These are phyloP conservation scores for Hylyphantes graminicola DNA, from an alignment of 1,140 invertebrate species.

Conservation along the genomic window DNA sequence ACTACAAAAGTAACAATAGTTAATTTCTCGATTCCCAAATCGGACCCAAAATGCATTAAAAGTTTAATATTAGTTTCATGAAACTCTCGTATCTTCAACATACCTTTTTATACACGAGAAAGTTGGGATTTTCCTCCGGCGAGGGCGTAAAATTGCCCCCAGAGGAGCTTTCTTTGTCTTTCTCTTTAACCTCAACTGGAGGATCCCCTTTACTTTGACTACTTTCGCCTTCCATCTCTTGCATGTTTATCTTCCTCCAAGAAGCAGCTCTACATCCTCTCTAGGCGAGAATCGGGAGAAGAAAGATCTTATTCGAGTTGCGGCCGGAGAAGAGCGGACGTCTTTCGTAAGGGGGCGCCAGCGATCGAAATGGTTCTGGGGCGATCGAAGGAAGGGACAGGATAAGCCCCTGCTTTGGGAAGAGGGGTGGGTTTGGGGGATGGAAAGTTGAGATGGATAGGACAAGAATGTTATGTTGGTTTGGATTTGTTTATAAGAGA, in stretches of 20 bases:
- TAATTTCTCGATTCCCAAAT: no score
- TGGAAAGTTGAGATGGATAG: no score
- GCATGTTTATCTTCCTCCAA: background rate
- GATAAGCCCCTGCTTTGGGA: background rate
- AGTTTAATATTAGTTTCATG: no score
- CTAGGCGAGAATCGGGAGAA: background rate
- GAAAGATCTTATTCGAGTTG: background rate
- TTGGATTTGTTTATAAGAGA: no score
- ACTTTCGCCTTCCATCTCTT: slow-evolving; percentile 2
- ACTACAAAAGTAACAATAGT: no score
- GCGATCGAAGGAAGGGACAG: slow-evolving; percentile 6
- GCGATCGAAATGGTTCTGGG: slow-evolving; percentile 9
- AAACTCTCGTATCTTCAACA: background rate
- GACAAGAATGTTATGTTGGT: no score
- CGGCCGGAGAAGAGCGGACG: background rate
- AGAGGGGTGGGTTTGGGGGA: background rate
- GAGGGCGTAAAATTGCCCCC: slow-evolving; percentile 14
- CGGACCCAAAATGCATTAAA: no score
- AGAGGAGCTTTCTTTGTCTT: background rate
- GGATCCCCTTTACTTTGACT: background rate
- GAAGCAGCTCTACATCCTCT: background rate
- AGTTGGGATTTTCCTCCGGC: slow-evolving; percentile 18
- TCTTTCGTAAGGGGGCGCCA: background rate
- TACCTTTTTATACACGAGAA: slow-evolving; percentile 21
- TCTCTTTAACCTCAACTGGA: background rate